Evolutionary conservation across 2,797 vertebrate genomes (phyloP).

Genomic region (Pogoniulus pusillus): DNA sequence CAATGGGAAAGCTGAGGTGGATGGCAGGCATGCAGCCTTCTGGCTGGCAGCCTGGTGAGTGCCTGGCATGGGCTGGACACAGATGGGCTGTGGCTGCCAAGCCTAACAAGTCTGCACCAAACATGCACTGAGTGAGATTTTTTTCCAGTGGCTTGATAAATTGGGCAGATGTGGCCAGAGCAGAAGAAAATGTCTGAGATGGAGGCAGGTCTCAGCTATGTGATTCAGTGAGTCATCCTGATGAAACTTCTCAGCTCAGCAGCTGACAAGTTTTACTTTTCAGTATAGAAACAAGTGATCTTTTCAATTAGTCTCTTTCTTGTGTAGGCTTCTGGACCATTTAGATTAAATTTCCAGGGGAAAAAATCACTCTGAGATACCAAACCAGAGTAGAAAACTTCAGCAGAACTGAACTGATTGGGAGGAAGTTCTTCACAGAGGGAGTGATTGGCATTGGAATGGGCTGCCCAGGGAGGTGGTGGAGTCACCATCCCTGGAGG

Average conservation of each 20-base stretch:
- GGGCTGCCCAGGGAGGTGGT: too few relatives aligned
- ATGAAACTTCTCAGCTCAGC: background rate
- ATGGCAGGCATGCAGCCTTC: background rate
- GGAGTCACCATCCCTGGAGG: too few relatives aligned
- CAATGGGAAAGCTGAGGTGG: background rate
- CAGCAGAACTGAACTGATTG: background rate
- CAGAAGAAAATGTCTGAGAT: background rate
- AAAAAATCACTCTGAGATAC: background rate
- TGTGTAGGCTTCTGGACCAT: background rate
- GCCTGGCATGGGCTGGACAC: rapidly evolving
- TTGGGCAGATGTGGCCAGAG: background rate
- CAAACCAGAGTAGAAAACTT: background rate
- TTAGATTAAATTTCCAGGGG: background rate
- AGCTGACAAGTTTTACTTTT: background rate
- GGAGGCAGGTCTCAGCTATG: background rate
- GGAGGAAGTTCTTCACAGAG: too few relatives aligned
- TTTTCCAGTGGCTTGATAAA: background rate
- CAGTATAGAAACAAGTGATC: background rate
- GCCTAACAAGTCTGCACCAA: background rate
- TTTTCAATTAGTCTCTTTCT: background rate
- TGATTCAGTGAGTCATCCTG: background rate
- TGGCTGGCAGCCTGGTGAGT: rapidly evolving
- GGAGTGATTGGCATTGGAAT: too few relatives aligned
- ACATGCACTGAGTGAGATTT: rapidly evolving
- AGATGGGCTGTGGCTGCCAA: background rate